Percentiles rank a stretch among this genome's conserved stretches.
Evolutionary conservation across 92 coral and sea anemone species (phyloP).

Genomic region (Umimayanthus kanabou): DNA sequence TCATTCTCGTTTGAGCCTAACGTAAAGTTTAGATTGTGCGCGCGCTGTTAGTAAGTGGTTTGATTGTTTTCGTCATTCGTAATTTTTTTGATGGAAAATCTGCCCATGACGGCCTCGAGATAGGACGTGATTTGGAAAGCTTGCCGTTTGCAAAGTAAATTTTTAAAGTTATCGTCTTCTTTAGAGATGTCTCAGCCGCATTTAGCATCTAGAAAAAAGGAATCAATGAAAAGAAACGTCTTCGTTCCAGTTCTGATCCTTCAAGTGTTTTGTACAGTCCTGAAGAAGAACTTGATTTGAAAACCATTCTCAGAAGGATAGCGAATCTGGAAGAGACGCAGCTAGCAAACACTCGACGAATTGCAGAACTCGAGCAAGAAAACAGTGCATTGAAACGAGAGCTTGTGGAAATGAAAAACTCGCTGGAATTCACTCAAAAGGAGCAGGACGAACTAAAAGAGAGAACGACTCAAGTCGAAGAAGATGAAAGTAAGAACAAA

Average conservation of each 20-base stretch:
- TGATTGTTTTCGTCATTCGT: too few species aligned
- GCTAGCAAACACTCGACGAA: conserved; percentile 3
- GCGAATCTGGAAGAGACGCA: conserved; percentile 18
- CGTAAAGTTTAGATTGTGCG: too few species aligned
- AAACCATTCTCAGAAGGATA: conserved; percentile 1
- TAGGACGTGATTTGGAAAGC: too few species aligned
- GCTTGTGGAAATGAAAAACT: neutral
- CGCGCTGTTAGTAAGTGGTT: too few species aligned
- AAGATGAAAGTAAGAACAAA: conserved; percentile 11
- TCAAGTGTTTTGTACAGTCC: conserved; percentile 1
- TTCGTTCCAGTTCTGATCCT: conserved; percentile 9
- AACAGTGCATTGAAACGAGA: conserved; percentile 5
- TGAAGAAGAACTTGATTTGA: neutral
- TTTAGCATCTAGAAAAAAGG: too few species aligned
- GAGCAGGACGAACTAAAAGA: neutral
- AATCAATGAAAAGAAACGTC: neutral
- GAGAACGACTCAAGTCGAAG: conserved; percentile 8
- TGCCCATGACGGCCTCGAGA: too few species aligned
- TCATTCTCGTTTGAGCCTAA: too few species aligned
- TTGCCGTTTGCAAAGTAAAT: too few species aligned
- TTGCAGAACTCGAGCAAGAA: conserved; percentile 11
- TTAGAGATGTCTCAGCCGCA: too few species aligned
- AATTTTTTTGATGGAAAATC: too few species aligned
- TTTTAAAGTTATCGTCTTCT: too few species aligned
- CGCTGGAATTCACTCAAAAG: conserved; percentile 2